Conservation (phyloP, 2,113 vertebrate species). For the Columbina picui region DNA sequence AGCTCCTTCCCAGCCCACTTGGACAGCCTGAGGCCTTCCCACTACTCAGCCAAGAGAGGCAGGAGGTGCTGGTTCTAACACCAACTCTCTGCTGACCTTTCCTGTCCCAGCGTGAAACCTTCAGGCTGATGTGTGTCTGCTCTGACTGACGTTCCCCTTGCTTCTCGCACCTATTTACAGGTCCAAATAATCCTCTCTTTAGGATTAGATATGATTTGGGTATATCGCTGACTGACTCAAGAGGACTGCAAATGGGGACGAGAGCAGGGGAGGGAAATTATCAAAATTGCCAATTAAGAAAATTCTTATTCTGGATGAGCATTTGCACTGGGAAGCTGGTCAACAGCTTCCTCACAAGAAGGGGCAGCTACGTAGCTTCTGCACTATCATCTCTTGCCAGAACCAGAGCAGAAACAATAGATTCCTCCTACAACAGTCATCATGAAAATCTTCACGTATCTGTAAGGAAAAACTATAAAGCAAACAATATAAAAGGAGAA, state of each 20-base stretch:
- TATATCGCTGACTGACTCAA: not conserved
- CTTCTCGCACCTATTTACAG: not conserved
- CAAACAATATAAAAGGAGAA: not conserved
- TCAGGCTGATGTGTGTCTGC: not conserved
- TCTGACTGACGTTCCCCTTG: not conserved
- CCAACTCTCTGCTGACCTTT: not conserved
- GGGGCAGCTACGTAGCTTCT: not conserved
- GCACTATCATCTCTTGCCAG: not conserved
- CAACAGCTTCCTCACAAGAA: not conserved
- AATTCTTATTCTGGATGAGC: not conserved
- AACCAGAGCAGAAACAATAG: not conserved
- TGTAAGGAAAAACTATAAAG: not conserved
- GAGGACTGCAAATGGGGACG: not conserved
- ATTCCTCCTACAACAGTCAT: not conserved
- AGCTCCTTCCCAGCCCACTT: not conserved
- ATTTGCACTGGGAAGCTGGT: not conserved
- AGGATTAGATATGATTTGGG: not conserved
- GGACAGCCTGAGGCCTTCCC: not conserved
- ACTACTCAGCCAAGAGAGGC: constrained; percentile 2
- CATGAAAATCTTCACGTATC: rapidly evolving
- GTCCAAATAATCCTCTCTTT: not conserved
- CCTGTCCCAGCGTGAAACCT: not conserved
- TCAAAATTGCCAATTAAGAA: not conserved
- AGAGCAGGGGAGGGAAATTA: not conserved
- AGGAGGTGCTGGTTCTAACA: not conserved